Evolutionary conservation across 2,888 invertebrate species (phyloP), one percentile per base, ranked within the genome.

Genomic region (Cryptocephalus moraei): DNA sequence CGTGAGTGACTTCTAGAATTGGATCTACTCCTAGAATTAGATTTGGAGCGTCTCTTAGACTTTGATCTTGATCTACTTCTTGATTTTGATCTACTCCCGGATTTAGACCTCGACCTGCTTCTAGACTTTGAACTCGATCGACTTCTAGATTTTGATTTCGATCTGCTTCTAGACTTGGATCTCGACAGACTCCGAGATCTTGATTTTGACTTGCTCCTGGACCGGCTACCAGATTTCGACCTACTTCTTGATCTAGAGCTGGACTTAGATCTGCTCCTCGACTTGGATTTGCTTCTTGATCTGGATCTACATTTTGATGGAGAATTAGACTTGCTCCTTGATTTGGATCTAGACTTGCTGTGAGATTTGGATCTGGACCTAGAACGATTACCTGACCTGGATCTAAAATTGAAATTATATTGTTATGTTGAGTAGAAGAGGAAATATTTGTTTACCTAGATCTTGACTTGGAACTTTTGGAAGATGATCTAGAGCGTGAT

Each of bases 401-500:
- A 33, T 48, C 61, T 51, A 9, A 70, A 71, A 33, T 67, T 32
- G 31, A 22, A 22, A 22, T 22, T 22, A 22, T 22, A 22, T 22
- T 22, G 22, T 22, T 4, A 22, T 6, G 22, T 22, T 22, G 2
- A 22, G 22, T 2, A 22, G n/a, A 22, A 22, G 22, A 2, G 22
- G 70, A 70, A 39, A 68, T 36, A 36, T 12, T 36, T 12, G 4
- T 36, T 22, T 61, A 62, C 40, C 58, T 53, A 4, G 68, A 67
- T 34, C 62, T 57, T 6, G 70, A 70, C 39, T 68, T 36, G 6
- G 11, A 11, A 4, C 67, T 65, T 34, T 60, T 57, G 3, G 67
- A 66, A 32, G 61, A 55, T 8, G 70, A 69, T 40, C 65, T 56
- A 2, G 70, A 70, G 50, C 64, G 58, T 0, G 71, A 71, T 49